Evolutionary conservation across 2,888 invertebrate species (phyloP).

Genomic region (Thymelicus acteon): DNA sequence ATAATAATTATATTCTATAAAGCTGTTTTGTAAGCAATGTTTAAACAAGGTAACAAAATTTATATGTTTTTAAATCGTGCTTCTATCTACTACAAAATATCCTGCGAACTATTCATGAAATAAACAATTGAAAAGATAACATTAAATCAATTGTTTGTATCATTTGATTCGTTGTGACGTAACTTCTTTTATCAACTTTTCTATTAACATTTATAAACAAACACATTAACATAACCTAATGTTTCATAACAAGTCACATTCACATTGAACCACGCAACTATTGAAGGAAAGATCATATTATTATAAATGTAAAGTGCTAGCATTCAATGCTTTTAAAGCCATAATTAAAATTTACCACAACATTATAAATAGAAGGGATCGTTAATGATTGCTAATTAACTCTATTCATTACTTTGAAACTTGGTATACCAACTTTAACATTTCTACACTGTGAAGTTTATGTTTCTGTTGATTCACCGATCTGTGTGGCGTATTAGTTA

Average conservation of each 20-base stretch:
- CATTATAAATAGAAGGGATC: constrained; percentile 57
- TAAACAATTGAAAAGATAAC: too few species aligned
- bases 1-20: too few species aligned
- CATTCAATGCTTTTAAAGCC: constrained; percentile 54
- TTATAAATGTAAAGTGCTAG: constrained; percentile 53
- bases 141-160: too few species aligned
- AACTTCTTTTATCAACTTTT: neutral
- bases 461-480: too few species aligned
- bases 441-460: neutral
- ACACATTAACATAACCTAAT: constrained; percentile 23
- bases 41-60: too few species aligned
- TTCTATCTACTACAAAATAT: too few species aligned
- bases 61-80: too few species aligned
- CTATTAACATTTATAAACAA: constrained; percentile 5
- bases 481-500: too few species aligned
- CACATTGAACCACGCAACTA: constrained; percentile 45
- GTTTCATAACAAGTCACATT: constrained; percentile 1
- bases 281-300: constrained; percentile 62
- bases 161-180: too few species aligned
- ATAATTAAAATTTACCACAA: constrained; percentile 71
- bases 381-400: constrained; percentile 55
- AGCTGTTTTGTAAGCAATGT: too few species aligned
- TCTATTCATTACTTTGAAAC: constrained; percentile 50
- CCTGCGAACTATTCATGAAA: too few species aligned
- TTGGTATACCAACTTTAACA: neutral